Evolutionary conservation across 2,888 invertebrate genomes (phyloP).

Genomic region (Eilema depressum): DNA sequence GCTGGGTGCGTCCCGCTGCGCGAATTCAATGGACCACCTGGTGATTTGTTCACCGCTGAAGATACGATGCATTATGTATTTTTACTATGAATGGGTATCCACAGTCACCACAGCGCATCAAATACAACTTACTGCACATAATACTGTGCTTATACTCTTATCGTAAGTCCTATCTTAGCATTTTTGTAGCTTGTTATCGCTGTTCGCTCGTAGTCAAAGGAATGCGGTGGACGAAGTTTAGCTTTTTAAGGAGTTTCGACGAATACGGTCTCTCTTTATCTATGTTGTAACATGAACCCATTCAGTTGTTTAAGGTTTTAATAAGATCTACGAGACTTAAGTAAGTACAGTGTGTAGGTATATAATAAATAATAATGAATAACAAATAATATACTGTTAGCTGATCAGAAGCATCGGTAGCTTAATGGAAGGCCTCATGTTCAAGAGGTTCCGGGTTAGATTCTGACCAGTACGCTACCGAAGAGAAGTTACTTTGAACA

Average conservation of each 20-base stretch:
- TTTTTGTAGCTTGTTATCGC: conserved; percentile 16
- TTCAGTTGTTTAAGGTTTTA: neutral
- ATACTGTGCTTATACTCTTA: neutral
- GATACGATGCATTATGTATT: conserved; percentile 45
- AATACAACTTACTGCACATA: conserved; percentile 5
- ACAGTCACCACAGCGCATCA: conserved; percentile 9
- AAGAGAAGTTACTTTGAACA: too few species aligned
- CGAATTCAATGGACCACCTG: conserved; percentile 42
- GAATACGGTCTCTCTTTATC: conserved; percentile 16
- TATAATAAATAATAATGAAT: too few species aligned
- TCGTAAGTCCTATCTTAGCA: conserved; percentile 7
- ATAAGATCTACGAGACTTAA: neutral
- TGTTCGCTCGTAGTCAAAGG: neutral
- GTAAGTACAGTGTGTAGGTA: too few species aligned
- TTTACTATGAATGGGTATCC: conserved; percentile 30
- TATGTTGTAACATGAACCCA: neutral
- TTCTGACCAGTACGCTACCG: too few species aligned
- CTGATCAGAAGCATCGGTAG: too few species aligned
- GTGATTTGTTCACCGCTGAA: conserved; percentile 24
- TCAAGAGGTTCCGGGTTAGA: too few species aligned
- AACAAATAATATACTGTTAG: too few species aligned
- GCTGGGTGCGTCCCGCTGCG: conserved; percentile 30
- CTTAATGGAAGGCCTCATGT: too few species aligned
- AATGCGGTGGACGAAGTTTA: conserved; percentile 13
- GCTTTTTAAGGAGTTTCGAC: conserved; percentile 16